Evolutionary conservation across 2,888 invertebrate genomes (phyloP).

Genomic region (Archaeoteleia sp.): DNA sequence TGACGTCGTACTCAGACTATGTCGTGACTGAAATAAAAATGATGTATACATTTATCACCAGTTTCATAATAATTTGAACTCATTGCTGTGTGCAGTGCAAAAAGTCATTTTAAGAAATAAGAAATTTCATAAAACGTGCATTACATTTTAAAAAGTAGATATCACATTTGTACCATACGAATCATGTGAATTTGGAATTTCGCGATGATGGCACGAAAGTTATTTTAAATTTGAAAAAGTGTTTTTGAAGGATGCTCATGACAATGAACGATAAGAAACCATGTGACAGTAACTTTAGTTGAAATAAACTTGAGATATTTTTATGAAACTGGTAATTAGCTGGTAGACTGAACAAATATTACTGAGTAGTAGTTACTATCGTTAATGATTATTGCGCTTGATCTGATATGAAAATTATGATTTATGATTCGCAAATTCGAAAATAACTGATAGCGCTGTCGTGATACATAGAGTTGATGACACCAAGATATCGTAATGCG

Average conservation of each 20-base stretch:
- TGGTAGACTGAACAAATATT: constrained; percentile 52
- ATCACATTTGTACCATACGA: too few species aligned
- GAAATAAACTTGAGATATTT: constrained; percentile 41
- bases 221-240: constrained; percentile 9
- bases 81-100: constrained; percentile 6
- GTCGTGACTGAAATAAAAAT: constrained; percentile 47
- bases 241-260: constrained; percentile 36
- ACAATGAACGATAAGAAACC: constrained; percentile 34
- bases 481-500: too few species aligned
- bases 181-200: constrained; percentile 12
- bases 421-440: constrained; percentile 25
- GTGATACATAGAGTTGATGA: constrained; percentile 43
- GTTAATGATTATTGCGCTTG: constrained; percentile 50
- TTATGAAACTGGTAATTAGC: constrained; percentile 55
- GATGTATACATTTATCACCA: constrained; percentile 43
- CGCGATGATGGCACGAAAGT: constrained; percentile 2
- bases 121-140: neutral
- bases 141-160: neutral
- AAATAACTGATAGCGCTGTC: constrained; percentile 1
- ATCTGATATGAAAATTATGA: constrained; percentile 21
- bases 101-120: constrained; percentile 6
- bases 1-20: constrained; percentile 53
- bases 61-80: constrained; percentile 45
- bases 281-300: constrained; percentile 36
- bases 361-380: constrained; percentile 48